Conservation (phyloP, 2,113 vertebrate genomes). For the Petromus typicus region DNA sequence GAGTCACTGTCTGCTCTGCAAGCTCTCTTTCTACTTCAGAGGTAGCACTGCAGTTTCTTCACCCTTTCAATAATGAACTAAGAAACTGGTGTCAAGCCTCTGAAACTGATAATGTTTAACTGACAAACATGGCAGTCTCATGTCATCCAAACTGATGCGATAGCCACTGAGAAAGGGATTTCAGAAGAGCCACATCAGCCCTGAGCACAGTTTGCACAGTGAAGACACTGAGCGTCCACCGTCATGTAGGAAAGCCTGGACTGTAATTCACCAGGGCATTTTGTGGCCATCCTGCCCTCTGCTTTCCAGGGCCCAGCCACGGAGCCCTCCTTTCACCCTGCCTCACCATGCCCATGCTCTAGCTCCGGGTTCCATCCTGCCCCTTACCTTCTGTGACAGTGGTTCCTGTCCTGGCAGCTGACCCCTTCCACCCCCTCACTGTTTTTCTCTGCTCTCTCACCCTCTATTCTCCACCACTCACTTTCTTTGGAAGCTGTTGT, state of each 20-base stretch:
- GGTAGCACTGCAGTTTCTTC: rapidly evolving
- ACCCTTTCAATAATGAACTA: background rate
- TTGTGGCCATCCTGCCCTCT: too few relatives aligned
- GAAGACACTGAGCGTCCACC: background rate
- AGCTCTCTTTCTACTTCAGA: background rate
- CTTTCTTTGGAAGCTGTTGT: background rate
- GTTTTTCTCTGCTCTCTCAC: too few relatives aligned
- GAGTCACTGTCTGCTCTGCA: background rate
- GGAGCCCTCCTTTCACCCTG: rapidly evolving
- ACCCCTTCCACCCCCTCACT: background rate
- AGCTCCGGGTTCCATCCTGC: background rate
- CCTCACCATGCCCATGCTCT: background rate
- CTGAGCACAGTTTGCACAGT: background rate
- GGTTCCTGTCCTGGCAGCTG: background rate
- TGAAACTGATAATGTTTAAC: background rate
- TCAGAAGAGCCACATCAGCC: background rate
- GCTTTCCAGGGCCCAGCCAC: too few relatives aligned
- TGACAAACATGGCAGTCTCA: background rate
- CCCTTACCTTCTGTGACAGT: background rate
- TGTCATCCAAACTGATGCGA: background rate
- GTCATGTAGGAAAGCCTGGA: background rate
- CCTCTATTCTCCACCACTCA: background rate
- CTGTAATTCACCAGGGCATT: background rate
- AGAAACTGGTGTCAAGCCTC: background rate
- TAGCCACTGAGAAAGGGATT: background rate